These are phyloP conservation scores for Etheostoma cragini DNA, from an alignment of 2,113 vertebrate genomes.

Conservation along the genomic window DNA sequence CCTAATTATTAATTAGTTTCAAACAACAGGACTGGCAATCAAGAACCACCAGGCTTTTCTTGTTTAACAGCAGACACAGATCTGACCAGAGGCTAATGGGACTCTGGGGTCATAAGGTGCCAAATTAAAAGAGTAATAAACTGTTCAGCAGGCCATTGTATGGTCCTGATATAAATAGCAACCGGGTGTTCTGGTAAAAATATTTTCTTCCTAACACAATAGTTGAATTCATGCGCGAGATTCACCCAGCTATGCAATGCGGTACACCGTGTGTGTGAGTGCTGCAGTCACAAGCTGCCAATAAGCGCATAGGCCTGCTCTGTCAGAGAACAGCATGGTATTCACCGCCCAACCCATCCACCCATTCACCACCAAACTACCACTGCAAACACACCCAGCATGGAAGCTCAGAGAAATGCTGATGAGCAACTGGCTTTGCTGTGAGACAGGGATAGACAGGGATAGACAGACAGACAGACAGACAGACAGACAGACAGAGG, in stretches of 20 bases:
- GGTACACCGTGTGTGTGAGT: conserved; percentile 60
- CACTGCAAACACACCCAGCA: conserved; percentile 37
- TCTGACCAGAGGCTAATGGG: conserved; percentile 29
- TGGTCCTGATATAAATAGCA: conserved; percentile 76
- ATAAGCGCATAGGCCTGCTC: conserved; percentile 77
- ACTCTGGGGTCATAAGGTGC: conserved; percentile 59
- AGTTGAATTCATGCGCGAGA: conserved; percentile 79
- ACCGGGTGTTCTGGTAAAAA: conserved; percentile 74
- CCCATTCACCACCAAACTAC: conserved; percentile 44
- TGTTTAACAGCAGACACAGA: conserved; percentile 26
- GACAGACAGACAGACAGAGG: conserved; percentile 22
- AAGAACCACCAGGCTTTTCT: conserved; percentile 7
- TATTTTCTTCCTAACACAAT: conserved; percentile 77
- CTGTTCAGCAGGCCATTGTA: conserved; percentile 56
- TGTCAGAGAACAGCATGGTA: conserved; percentile 79
- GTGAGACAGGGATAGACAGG: conserved; percentile 15
- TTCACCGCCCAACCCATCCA: conserved; percentile 65
- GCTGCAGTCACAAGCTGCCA: conserved; percentile 83
- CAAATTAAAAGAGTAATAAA: conserved; percentile 68
- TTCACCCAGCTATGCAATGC: conserved; percentile 69
- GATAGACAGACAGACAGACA: background rate
- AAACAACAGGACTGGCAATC: conserved; percentile 36
- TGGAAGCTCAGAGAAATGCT: conserved; percentile 32
- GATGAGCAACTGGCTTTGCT: conserved; percentile 54
- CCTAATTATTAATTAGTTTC: conserved; percentile 67